These are phyloP conservation scores for Apotomis turbidana DNA, from an alignment of 2,888 invertebrate genomes.

Conservation along the genomic window DNA sequence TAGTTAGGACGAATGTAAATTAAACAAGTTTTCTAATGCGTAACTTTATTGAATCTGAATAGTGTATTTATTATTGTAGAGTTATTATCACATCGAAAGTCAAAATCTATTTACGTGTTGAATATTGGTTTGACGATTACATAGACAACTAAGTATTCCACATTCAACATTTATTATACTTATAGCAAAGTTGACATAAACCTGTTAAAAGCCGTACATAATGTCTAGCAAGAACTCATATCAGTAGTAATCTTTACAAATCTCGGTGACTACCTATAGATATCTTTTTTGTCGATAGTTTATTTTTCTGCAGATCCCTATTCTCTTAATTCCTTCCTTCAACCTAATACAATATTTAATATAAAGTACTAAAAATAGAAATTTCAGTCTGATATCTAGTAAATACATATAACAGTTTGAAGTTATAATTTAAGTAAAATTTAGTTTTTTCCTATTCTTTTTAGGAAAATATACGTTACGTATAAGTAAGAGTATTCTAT, in stretches of 20 bases:
- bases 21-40: constrained; percentile 9
- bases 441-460: constrained; percentile 2
- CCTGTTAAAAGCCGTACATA: neutral
- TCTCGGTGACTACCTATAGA: neutral
- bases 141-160: neutral
- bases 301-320: neutral
- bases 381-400: constrained; percentile 26
- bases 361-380: constrained; percentile 26
- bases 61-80: constrained; percentile 13
- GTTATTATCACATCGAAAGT: constrained; percentile 18
- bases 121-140: neutral
- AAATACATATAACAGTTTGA: constrained; percentile 23
- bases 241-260: neutral
- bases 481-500: constrained; percentile 7
- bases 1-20: neutral
- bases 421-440: constrained; percentile 7
- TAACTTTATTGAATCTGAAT: constrained; percentile 16
- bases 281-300: neutral
- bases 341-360: constrained; percentile 14
- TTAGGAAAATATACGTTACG: constrained; percentile 4
- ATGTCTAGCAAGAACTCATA: constrained; percentile 7
- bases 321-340: neutral
- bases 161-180: constrained; percentile 6
- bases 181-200: constrained; percentile 16
- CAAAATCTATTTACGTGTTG: neutral